These are phyloP conservation scores for Turdus rufiventris DNA, from an alignment of 2,113 vertebrate genomes.

Conservation along the genomic window DNA sequence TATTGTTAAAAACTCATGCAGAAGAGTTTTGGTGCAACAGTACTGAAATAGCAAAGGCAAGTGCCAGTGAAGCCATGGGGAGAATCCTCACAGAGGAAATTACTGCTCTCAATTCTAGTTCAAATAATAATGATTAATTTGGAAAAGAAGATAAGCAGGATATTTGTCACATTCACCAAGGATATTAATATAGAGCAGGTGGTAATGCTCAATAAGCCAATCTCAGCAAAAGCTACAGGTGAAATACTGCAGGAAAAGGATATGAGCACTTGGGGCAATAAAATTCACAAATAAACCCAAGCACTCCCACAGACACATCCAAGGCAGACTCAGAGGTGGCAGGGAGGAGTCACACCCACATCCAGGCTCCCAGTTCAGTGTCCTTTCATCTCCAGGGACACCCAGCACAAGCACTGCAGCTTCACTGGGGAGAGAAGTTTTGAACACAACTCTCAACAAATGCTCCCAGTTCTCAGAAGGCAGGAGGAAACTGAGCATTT, in stretches of 20 bases:
- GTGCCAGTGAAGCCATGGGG: not conserved
- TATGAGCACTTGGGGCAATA: not conserved
- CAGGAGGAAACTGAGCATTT: not conserved
- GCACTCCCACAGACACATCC: not conserved
- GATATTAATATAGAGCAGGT: not conserved
- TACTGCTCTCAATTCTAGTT: not conserved
- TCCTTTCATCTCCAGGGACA: not conserved
- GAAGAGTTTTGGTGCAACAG: not conserved
- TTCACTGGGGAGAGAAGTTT: not conserved
- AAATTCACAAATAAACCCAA: not conserved
- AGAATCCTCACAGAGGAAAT: conserved; percentile 27
- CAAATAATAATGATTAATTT: not conserved
- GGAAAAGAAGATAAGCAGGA: not conserved
- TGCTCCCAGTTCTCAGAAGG: not conserved
- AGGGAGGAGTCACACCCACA: not conserved
- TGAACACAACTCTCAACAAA: not conserved
- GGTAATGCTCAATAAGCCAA: not conserved
- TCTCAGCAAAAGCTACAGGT: not conserved
- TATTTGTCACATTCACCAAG: not conserved
- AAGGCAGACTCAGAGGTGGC: not conserved
- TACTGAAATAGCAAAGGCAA: not conserved
- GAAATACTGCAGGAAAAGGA: not conserved
- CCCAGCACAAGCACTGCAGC: not conserved
- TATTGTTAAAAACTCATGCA: not conserved
- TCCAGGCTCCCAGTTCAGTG: not conserved